Percentiles rank a stretch among this genome's conserved stretches.
Evolutionary conservation across 1,140 invertebrate species (phyloP).

Genomic region (Cydia fagiglandana): DNA sequence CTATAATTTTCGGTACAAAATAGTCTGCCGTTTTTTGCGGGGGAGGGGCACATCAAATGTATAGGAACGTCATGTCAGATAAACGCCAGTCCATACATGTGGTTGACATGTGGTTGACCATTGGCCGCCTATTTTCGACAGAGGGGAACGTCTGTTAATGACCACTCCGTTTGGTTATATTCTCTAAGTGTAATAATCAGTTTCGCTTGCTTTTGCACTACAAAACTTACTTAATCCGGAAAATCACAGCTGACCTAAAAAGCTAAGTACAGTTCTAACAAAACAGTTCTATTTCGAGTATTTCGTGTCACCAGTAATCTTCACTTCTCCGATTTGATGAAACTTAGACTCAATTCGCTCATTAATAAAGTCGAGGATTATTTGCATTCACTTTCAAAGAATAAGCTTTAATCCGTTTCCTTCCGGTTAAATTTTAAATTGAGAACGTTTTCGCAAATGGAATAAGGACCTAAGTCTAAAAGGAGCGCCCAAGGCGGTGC

Average conservation of each 20-base stretch:
- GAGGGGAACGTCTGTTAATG: too few relatives aligned
- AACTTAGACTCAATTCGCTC: background rate
- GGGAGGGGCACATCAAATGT: too few relatives aligned
- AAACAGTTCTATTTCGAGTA: background rate
- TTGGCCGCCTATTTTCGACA: too few relatives aligned
- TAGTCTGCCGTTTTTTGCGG: too few relatives aligned
- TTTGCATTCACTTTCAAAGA: background rate
- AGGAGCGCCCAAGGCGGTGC: background rate
- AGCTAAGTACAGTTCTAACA: background rate
- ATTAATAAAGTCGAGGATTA: background rate
- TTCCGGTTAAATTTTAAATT: conserved; percentile 12
- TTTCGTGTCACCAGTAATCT: background rate
- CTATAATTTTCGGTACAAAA: too few relatives aligned
- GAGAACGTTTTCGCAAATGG: background rate
- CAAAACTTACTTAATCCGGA: conserved; percentile 4
- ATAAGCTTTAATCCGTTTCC: background rate
- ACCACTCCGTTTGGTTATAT: too few relatives aligned
- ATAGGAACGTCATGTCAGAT: too few relatives aligned
- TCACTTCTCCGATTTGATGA: background rate
- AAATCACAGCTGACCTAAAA: conserved; percentile 10
- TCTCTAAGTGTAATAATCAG: background rate
- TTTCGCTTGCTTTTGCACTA: background rate
- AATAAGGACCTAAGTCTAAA: background rate
- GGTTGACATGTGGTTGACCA: too few relatives aligned
- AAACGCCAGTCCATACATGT: too few relatives aligned